phyloP scores from a whole-genome alignment of 1,140 invertebrate genomes.

The Sesamia nonagrioides region DNA sequence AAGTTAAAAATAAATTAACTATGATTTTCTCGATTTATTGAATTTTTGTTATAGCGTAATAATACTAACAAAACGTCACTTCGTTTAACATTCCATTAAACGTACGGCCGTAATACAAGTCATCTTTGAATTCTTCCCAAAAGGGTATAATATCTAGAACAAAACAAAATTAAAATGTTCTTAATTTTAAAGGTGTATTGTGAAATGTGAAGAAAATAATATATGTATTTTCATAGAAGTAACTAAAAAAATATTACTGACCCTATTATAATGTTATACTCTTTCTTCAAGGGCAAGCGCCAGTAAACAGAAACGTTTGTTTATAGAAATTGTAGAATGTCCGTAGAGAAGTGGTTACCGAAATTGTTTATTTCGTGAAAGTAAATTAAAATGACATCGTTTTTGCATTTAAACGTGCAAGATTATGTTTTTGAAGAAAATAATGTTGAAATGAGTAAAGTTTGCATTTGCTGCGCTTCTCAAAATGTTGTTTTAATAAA shows the following conservation, averaged over 20 bases:
- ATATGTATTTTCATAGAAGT: no score
- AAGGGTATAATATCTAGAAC: no score
- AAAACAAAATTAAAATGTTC: no score
- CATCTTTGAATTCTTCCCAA: not conserved
- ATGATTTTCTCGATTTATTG: no score
- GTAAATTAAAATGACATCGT: slow-evolving; percentile 38
- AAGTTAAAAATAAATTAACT: no score
- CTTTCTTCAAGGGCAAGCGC: not conserved
- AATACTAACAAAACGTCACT: not conserved
- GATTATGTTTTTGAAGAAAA: slow-evolving; percentile 19
- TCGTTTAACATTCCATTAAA: not conserved
- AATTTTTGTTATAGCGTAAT: no score
- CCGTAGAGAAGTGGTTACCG: not conserved
- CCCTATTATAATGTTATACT: no score
- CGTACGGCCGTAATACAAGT: not conserved
- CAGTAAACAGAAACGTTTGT: slow-evolving; percentile 2
- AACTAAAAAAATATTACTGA: no score
- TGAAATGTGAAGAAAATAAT: not conserved
- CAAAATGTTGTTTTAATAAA: slow-evolving; percentile 54
- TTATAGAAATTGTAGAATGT: slow-evolving; percentile 7
- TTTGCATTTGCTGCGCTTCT: slow-evolving; percentile 57
- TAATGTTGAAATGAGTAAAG: slow-evolving; percentile 14
- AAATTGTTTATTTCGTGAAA: not conserved
- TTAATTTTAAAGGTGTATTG: no score
- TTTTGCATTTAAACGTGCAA: slow-evolving; percentile 22